These are phyloP conservation scores for Pocillopora grandis DNA, from an alignment of 92 coral and sea anemone species.

Conservation along the genomic window DNA sequence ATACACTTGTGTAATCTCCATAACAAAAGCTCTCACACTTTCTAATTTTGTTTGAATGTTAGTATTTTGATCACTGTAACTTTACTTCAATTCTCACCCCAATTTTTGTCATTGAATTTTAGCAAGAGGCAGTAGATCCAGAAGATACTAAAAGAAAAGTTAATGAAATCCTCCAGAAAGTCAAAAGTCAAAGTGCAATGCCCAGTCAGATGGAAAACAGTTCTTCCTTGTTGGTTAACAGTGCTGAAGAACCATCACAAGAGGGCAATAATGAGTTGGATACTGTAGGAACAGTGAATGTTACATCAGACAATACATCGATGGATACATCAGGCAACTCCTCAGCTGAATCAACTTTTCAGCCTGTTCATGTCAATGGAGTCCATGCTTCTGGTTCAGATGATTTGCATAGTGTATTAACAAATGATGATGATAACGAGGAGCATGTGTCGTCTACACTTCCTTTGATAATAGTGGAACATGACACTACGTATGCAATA, in stretches of 20 bases:
- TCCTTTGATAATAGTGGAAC: background rate
- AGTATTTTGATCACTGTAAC: too few relatives aligned
- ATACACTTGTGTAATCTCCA: too few relatives aligned
- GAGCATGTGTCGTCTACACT: background rate
- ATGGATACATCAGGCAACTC: background rate
- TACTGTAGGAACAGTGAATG: background rate
- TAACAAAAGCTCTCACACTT: too few relatives aligned
- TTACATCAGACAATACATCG: background rate
- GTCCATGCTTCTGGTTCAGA: constrained; percentile 1
- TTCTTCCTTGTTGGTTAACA: background rate
- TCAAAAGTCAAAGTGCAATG: constrained; percentile 51
- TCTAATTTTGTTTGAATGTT: too few relatives aligned
- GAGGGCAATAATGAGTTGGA: constrained; percentile 7
- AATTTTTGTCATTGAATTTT: background rate
- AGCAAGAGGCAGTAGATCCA: constrained; percentile 70
- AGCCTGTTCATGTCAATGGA: constrained; percentile 16
- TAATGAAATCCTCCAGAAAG: constrained; percentile 88
- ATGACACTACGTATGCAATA: constrained; percentile 11
- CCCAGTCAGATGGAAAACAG: background rate
- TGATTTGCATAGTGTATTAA: background rate
- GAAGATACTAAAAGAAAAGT: constrained; percentile 84
- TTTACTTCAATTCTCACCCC: too few relatives aligned
- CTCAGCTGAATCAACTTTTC: background rate
- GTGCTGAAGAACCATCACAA: background rate
- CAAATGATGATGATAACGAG: background rate